Conservation (phyloP, 1,140 invertebrate species). For the Drosophila nigrodunni region DNA sequence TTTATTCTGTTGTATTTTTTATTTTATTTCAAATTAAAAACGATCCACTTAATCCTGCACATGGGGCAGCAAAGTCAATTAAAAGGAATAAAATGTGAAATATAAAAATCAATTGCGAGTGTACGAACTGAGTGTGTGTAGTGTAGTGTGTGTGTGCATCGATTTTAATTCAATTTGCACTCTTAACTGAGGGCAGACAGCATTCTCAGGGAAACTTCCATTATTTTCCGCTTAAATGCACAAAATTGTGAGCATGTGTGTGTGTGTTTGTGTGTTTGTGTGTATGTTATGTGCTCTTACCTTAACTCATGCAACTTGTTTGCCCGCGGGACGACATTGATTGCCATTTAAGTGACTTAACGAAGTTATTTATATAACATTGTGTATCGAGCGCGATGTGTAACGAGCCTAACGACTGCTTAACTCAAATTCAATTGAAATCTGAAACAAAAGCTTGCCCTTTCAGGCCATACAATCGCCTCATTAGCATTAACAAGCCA, state of each 20-base stretch:
- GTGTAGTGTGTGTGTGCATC: slow-evolving; percentile 10
- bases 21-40: slow-evolving; percentile 76
- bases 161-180: slow-evolving; percentile 51
- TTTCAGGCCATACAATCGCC: slow-evolving; percentile 50
- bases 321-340: slow-evolving; percentile 46
- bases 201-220: slow-evolving; percentile 18
- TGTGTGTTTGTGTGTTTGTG: background rate
- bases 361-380: slow-evolving; percentile 54
- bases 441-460: slow-evolving; percentile 58
- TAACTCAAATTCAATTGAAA: slow-evolving; percentile 72
- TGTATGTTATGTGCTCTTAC: background rate
- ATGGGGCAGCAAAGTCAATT: slow-evolving; percentile 67
- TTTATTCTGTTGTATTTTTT: slow-evolving; percentile 17
- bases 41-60: slow-evolving; percentile 63
- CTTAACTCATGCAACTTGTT: background rate
- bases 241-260: slow-evolving; percentile 23
- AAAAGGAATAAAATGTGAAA: slow-evolving; percentile 48
- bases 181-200: background rate
- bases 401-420: slow-evolving; percentile 74
- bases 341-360: slow-evolving; percentile 74
- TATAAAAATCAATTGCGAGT: slow-evolving; percentile 26
- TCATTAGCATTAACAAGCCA: slow-evolving; percentile 61
- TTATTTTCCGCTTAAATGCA: slow-evolving; percentile 49
- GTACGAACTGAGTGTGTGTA: slow-evolving; percentile 6
- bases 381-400: slow-evolving; percentile 31